These are phyloP conservation scores for Leptopilina clavipes DNA, from an alignment of 1,140 invertebrate genomes.

Conservation along the genomic window DNA sequence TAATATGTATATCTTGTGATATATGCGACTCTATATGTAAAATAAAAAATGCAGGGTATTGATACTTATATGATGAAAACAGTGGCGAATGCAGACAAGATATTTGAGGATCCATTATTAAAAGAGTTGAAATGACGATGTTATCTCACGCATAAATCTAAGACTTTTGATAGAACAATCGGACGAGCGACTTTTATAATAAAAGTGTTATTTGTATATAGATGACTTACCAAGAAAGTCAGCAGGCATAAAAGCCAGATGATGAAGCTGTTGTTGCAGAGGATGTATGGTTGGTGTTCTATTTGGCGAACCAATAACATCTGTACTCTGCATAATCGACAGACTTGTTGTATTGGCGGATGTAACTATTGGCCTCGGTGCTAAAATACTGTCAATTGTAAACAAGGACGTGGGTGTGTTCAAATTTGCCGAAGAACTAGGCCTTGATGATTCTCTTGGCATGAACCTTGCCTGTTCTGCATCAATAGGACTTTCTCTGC, in stretches of 20 bases:
- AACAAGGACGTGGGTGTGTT: constrained; percentile 81
- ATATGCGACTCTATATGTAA: too few species aligned
- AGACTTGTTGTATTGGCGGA: constrained; percentile 49
- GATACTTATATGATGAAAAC: too few species aligned
- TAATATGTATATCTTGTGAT: too few species aligned
- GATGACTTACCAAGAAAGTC: constrained; percentile 84
- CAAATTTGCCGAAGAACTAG: constrained; percentile 71
- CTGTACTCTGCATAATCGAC: constrained; percentile 51
- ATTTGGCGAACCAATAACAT: constrained; percentile 72
- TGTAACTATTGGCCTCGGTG: constrained; percentile 74
- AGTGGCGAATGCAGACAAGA: too few species aligned
- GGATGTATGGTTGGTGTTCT: constrained; percentile 63
- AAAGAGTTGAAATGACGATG: too few species aligned
- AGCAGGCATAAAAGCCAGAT: constrained; percentile 78
- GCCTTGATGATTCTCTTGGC: constrained; percentile 52
- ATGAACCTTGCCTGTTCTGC: constrained; percentile 52
- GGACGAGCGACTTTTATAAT: too few species aligned
- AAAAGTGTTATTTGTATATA: too few species aligned
- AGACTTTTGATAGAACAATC: too few species aligned
- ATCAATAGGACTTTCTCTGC: constrained; percentile 51
- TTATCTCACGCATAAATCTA: too few species aligned
- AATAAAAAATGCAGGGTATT: too few species aligned
- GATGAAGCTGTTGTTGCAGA: constrained; percentile 75
- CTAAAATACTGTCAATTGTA: constrained; percentile 88
- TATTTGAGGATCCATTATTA: too few species aligned